phyloP scores from a whole-genome alignment of 2,888 invertebrate species.

The Macrophya annulata region DNA sequence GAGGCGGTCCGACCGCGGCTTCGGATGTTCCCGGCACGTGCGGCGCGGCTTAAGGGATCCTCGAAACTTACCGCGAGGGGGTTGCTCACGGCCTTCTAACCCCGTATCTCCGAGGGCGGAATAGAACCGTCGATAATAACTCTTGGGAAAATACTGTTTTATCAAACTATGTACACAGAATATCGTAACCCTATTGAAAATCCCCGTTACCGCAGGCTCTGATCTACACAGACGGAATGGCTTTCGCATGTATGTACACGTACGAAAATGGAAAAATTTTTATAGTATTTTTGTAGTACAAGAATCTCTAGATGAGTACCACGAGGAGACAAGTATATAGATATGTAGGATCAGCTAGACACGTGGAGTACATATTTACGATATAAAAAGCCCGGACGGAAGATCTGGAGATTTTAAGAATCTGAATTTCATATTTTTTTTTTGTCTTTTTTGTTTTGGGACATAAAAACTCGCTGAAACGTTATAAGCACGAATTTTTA shows the following conservation, averaged over 20 bases:
- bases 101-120: background rate
- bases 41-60: constrained; percentile 46
- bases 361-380: background rate
- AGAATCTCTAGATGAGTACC: background rate
- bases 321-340: background rate
- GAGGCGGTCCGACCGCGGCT: constrained; percentile 37
- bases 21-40: constrained; percentile 51
- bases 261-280: too few relatives aligned
- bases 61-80: constrained; percentile 36
- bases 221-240: background rate
- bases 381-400: background rate
- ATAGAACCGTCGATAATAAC: constrained; percentile 39
- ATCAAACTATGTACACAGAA: constrained; percentile 11
- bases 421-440: background rate
- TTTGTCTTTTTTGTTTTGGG: background rate
- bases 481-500: background rate
- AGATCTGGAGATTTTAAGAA: background rate
- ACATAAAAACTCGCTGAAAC: background rate
- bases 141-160: constrained; percentile 10
- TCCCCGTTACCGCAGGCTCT: constrained; percentile 17
- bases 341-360: too few relatives aligned
- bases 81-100: background rate
- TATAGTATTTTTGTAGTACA: too few relatives aligned
- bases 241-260: background rate
- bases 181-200: background rate